Evolutionary conservation across 2,888 invertebrate genomes (phyloP).

Genomic region (Caenorhabditis sinica): DNA sequence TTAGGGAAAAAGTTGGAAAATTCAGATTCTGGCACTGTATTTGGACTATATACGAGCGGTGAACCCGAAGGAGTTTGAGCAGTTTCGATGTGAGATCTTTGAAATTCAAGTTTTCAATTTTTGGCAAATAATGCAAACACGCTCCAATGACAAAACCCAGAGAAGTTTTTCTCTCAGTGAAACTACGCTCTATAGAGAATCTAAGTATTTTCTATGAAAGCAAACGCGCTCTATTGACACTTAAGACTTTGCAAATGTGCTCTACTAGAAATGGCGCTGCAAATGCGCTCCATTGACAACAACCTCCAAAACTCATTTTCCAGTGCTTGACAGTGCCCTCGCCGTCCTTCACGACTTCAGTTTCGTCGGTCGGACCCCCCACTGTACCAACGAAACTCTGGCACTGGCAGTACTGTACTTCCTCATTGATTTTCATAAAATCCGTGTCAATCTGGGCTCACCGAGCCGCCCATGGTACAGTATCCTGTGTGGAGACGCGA

Average conservation of each 20-base stretch:
- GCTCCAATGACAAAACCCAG: background rate
- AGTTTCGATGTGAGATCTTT: constrained; percentile 35
- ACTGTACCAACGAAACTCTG: constrained; percentile 29
- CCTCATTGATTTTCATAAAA: constrained; percentile 48
- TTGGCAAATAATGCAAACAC: background rate
- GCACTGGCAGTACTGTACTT: constrained; percentile 58
- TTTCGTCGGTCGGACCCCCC: background rate
- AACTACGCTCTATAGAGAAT: too few species aligned
- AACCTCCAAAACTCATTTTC: constrained; percentile 9
- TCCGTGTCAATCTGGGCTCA: constrained; percentile 31
- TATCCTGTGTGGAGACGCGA: constrained; percentile 24
- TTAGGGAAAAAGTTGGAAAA: background rate
- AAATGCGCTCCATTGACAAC: too few species aligned
- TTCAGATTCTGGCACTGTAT: constrained; percentile 57
- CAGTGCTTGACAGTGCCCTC: constrained; percentile 57
- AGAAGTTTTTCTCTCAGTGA: too few species aligned
- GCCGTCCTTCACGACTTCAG: constrained; percentile 60
- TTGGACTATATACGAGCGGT: constrained; percentile 51
- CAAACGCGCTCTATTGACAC: too few species aligned
- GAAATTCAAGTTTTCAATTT: background rate
- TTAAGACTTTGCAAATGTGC: too few species aligned
- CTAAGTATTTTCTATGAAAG: too few species aligned
- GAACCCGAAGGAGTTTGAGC: constrained; percentile 42
- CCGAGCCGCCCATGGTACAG: constrained; percentile 22
- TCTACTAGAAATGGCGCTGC: too few species aligned